A percentile compares a stretch with the other conserved stretches of the same genome.
These are phyloP conservation scores for Capreolus pygargus DNA, from an alignment of 2,113 vertebrate species.

Conservation along the genomic window DNA sequence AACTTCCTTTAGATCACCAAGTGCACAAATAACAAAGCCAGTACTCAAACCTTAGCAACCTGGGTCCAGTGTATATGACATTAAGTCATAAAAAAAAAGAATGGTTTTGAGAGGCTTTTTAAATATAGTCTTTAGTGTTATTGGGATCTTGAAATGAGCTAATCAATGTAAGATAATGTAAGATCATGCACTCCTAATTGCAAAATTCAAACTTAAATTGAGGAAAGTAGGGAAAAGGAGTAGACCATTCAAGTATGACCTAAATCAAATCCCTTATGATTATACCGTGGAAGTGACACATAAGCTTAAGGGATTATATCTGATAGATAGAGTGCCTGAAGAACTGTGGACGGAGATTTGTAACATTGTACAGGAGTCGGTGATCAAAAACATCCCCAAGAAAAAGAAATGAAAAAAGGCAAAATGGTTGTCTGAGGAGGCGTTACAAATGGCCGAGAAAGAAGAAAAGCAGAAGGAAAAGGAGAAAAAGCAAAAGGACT, in stretches of 20 bases:
- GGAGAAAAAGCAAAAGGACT: background rate
- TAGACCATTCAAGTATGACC: background rate
- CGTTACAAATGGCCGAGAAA: background rate
- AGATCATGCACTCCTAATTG: background rate
- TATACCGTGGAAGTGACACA: background rate
- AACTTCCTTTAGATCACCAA: background rate
- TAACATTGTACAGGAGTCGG: background rate
- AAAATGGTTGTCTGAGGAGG: background rate
- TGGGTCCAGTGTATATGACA: background rate
- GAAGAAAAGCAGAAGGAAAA: background rate
- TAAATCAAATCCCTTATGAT: background rate
- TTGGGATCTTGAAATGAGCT: background rate
- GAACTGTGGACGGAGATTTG: background rate
- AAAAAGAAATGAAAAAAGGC: background rate
- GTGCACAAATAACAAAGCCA: background rate
- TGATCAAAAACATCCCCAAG: background rate
- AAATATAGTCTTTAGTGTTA: background rate
- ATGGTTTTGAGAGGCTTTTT: background rate
- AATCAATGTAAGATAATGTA: background rate
- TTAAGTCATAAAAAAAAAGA: background rate
- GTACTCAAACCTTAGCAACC: background rate
- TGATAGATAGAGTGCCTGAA: background rate
- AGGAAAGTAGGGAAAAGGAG: background rate
- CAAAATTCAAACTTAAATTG: background rate
- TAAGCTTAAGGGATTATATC: background rate